Percentiles rank a stretch among this genome's conserved stretches.
Conservation (phyloP, 1,140 invertebrate genomes). For the Frieseomelitta varia region DNA sequence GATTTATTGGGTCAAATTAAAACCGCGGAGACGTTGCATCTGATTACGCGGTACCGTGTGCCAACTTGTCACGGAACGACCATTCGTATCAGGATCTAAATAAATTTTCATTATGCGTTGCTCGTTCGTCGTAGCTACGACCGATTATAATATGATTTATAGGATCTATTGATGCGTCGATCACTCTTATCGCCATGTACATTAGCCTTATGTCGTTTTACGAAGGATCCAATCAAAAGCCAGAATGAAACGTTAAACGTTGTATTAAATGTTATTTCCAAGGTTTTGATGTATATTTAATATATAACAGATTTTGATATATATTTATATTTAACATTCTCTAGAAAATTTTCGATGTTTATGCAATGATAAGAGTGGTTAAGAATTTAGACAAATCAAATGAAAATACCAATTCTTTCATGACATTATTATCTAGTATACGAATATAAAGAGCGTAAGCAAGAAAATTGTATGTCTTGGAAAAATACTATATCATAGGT, state of each 20-base stretch:
- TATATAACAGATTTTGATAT: too few relatives aligned
- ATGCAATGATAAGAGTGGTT: neutral
- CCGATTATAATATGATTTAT: neutral
- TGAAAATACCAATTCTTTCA: neutral
- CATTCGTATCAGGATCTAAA: neutral
- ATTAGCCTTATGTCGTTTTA: neutral
- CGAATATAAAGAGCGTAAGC: neutral
- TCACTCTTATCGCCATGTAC: neutral
- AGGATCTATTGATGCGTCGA: neutral
- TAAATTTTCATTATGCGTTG: constrained; percentile 6
- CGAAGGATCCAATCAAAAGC: neutral
- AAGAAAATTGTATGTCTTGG: neutral
- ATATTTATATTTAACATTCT: neutral
- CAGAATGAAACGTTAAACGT: neutral
- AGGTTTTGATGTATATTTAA: too few relatives aligned
- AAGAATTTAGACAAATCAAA: neutral
- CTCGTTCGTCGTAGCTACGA: neutral
- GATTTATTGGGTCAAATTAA: constrained; percentile 15
- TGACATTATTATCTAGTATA: neutral
- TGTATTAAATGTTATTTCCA: too few relatives aligned
- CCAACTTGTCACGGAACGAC: too few relatives aligned
- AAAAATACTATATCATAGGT: neutral
- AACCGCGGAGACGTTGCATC: neutral
- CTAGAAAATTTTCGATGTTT: neutral
- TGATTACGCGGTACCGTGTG: neutral